These are phyloP conservation scores for Neosalanx taihuensis DNA, from an alignment of 2,797 vertebrate species.

Conservation along the genomic window DNA sequence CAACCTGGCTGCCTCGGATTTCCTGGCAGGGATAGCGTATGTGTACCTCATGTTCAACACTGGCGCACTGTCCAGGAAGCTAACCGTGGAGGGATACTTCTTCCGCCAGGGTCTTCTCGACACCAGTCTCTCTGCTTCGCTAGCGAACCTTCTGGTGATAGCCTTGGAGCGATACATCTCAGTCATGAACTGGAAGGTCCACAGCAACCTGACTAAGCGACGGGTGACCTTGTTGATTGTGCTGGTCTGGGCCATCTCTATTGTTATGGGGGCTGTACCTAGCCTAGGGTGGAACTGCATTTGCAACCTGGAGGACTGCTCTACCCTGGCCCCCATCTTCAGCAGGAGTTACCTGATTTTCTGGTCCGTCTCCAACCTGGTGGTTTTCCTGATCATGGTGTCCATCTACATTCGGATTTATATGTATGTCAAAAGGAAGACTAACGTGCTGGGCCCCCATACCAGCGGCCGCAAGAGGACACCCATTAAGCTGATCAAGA, in stretches of 20 bases:
- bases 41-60: slow-evolving; percentile 98
- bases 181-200: slow-evolving; percentile 88
- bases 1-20: slow-evolving; percentile 93
- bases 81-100: slow-evolving; percentile 88
- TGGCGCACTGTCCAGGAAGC: slow-evolving; percentile 74
- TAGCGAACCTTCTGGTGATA: slow-evolving; percentile 90
- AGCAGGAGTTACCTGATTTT: slow-evolving; percentile 94
- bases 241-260: slow-evolving; percentile 87
- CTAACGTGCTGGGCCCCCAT: slow-evolving; percentile 77
- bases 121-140: slow-evolving; percentile 89
- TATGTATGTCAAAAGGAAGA: slow-evolving; percentile 91
- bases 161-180: slow-evolving; percentile 95
- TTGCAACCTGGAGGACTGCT: slow-evolving; percentile 84
- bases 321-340: slow-evolving; percentile 89
- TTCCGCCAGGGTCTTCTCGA: slow-evolving; percentile 93
- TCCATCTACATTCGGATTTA: slow-evolving; percentile 92
- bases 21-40: slow-evolving; percentile 94
- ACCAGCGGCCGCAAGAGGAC: slow-evolving; percentile 85
- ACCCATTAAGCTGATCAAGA: slow-evolving; percentile 96
- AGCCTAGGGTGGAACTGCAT: slow-evolving; percentile 97
- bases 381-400: slow-evolving; percentile 91
- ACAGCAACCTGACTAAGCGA: slow-evolving; percentile 92
- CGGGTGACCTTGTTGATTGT: slow-evolving; percentile 90
- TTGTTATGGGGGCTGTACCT: slow-evolving; percentile 92
- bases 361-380: slow-evolving; percentile 90